A percentile compares a stretch with the other conserved stretches of the same genome.
Evolutionary conservation across 2,113 vertebrate genomes (phyloP).

Genomic region (Nothobranchius kuhntae): DNA sequence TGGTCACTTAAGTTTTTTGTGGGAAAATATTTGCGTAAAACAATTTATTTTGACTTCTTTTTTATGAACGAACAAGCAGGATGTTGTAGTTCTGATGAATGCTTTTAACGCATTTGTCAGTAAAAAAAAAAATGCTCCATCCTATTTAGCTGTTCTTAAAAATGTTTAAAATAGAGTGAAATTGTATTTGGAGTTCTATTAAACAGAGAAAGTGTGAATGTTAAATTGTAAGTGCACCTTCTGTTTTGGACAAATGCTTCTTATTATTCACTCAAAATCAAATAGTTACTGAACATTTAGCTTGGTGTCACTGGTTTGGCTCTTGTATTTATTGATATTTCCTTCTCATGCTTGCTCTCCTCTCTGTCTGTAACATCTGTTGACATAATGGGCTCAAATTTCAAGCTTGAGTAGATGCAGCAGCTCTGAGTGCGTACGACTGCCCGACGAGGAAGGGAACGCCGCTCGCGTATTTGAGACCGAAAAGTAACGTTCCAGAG

Average conservation of each 20-base stretch:
- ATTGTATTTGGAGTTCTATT: background rate
- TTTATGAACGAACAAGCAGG: conserved; percentile 22
- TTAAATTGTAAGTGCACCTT: background rate
- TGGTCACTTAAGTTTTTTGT: background rate
- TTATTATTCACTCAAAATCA: too few species aligned
- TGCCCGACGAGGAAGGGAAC: conserved; percentile 56
- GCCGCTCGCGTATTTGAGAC: conserved; percentile 33
- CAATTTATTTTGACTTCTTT: background rate
- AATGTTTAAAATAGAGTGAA: background rate
- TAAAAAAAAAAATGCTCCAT: conserved; percentile 34
- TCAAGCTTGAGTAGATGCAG: conserved; percentile 72
- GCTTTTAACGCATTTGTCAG: conserved; percentile 29
- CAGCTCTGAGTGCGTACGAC: conserved; percentile 23
- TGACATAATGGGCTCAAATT: conserved; percentile 79
- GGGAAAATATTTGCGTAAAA: background rate
- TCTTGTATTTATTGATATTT: conserved; percentile 24
- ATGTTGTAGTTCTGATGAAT: conserved; percentile 33
- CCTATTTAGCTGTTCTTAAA: conserved; percentile 13
- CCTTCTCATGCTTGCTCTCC: conserved; percentile 51
- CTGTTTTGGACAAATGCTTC: background rate
- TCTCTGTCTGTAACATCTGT: conserved; percentile 68
- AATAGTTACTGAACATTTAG: too few species aligned
- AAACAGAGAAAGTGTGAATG: background rate
- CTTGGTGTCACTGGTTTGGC: conserved; percentile 1
- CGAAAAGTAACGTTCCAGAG: conserved; percentile 25